Evolutionary conservation across 2,888 invertebrate genomes (phyloP).

Genomic region (Lissonota sp.): DNA sequence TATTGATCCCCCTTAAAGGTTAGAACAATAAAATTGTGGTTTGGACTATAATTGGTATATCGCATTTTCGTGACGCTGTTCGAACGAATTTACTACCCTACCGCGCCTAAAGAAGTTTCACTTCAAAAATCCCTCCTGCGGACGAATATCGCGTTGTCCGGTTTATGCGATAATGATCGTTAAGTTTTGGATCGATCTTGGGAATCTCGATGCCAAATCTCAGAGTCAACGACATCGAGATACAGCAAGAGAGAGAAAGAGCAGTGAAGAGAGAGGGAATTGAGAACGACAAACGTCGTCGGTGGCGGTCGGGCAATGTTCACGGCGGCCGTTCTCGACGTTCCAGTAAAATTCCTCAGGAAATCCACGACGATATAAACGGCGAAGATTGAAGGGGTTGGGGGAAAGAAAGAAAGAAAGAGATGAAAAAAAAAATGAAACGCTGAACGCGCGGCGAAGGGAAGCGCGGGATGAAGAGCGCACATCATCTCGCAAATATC

Average conservation of each 20-base stretch:
- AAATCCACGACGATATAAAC: conserved; percentile 68
- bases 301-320: conserved; percentile 70
- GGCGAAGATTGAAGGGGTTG: conserved; percentile 42
- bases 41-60: too few relatives aligned
- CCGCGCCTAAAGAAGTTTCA: too few relatives aligned
- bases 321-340: conserved; percentile 70
- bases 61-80: too few relatives aligned
- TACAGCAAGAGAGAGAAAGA: conserved; percentile 30
- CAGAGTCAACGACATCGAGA: conserved; percentile 28
- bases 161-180: background rate
- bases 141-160: background rate
- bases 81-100: too few relatives aligned
- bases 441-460: conserved; percentile 50
- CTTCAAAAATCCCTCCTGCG: background rate
- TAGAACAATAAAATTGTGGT: too few relatives aligned
- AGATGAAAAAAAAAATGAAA: conserved; percentile 56
- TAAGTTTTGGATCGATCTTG: background rate
- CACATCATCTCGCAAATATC: conserved; percentile 63
- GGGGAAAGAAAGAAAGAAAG: conserved; percentile 59
- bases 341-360: conserved; percentile 81
- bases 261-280: too few relatives aligned
- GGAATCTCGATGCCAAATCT: conserved; percentile 6
- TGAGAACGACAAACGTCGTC: conserved; percentile 76
- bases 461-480: conserved; percentile 40
- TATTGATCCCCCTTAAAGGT: background rate